Percentiles rank a stretch among this genome's conserved stretches.
phyloP scores from a whole-genome alignment of 2,113 vertebrate species.

The Oreochromis aureus region DNA sequence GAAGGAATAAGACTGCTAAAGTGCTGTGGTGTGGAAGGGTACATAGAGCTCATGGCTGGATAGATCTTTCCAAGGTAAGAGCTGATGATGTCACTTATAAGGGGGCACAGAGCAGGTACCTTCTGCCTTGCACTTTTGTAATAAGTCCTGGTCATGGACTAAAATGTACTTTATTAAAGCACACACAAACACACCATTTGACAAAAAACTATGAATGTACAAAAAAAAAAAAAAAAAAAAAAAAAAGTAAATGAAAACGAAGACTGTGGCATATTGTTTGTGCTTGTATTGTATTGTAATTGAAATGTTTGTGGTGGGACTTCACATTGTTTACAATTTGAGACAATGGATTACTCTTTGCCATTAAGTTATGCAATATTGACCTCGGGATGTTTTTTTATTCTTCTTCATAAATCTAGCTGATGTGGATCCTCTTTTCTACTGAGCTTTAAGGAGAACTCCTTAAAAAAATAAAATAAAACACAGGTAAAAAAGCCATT shows the following conservation, averaged over 20 bases:
- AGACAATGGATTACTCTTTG: background rate
- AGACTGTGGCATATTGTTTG: background rate
- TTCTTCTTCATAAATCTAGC: background rate
- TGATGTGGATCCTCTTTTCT: background rate
- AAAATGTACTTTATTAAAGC: background rate
- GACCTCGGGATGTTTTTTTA: background rate
- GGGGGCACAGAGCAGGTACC: background rate
- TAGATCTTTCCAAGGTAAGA: background rate
- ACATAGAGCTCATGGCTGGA: background rate
- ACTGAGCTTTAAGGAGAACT: background rate
- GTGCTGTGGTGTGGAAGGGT: background rate
- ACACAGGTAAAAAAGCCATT: background rate
- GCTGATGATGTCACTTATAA: background rate
- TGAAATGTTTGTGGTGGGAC: background rate
- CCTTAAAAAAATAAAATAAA: background rate
- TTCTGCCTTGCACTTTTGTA: background rate
- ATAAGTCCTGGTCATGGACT: background rate
- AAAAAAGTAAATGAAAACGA: accelerated
- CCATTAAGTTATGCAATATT: background rate
- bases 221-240: background rate
- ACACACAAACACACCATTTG: background rate
- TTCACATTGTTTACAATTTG: background rate
- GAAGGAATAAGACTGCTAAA: background rate
- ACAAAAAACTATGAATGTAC: background rate
- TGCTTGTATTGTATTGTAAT: background rate